Conservation (phyloP, 2,888 invertebrate species). For the Choristoneura rosaceana region DNA sequence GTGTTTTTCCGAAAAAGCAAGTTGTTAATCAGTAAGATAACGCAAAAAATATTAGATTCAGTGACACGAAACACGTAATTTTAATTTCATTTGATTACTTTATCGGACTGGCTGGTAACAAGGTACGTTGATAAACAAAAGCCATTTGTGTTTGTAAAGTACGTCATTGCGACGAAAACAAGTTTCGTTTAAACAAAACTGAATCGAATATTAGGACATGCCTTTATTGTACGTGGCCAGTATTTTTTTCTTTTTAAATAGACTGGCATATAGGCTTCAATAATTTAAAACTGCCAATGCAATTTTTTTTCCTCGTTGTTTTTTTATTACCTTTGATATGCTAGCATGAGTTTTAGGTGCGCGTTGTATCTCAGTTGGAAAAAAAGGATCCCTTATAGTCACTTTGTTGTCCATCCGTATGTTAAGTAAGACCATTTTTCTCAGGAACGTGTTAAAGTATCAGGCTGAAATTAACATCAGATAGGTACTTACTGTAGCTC, state of each 20-base stretch:
- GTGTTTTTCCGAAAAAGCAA: constrained; percentile 13
- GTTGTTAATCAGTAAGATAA: constrained; percentile 11
- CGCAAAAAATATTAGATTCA: constrained; percentile 12
- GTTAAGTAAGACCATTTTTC: too few relatives aligned
- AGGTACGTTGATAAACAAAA: constrained; percentile 10
- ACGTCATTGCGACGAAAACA: constrained; percentile 6
- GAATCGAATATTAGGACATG: background rate
- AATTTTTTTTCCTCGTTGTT: background rate
- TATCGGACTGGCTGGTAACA: constrained; percentile 18
- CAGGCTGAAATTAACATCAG: too few relatives aligned
- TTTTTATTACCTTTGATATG: too few relatives aligned
- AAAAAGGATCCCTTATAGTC: too few relatives aligned
- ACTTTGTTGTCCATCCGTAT: too few relatives aligned
- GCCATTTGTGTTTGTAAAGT: constrained; percentile 33
- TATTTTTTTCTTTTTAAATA: background rate
- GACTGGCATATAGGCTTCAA: background rate
- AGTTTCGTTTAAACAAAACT: background rate
- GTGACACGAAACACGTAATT: constrained; percentile 2
- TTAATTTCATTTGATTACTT: constrained; percentile 3
- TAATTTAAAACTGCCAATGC: background rate
- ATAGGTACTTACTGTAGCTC: too few relatives aligned
- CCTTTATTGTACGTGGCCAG: background rate
- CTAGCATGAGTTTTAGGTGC: too few relatives aligned
- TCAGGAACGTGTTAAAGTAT: too few relatives aligned
- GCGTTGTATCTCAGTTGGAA: too few relatives aligned